Conservation (phyloP, 1,140 invertebrate genomes). For the Neomicropteryx cornuta region DNA sequence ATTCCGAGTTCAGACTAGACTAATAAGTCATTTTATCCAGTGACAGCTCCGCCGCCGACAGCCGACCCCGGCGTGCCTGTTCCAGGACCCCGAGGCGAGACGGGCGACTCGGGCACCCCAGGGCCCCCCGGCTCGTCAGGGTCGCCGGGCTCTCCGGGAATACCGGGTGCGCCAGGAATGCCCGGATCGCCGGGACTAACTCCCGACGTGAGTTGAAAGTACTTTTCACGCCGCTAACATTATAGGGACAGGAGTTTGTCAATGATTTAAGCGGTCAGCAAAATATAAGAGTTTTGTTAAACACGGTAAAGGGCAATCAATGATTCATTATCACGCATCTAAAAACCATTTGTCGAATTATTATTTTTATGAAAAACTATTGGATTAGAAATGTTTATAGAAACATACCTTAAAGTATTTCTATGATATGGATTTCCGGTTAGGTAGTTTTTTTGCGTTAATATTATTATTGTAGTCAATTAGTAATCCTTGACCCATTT, state of each 20-base stretch:
- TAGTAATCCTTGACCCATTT: no score
- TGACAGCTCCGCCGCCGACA: slow-evolving; percentile 16
- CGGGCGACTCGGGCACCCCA: slow-evolving; percentile 41
- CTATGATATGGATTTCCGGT: no score
- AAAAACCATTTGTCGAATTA: no score
- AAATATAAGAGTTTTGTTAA: background rate
- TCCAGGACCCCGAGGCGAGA: slow-evolving; percentile 29
- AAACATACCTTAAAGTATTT: no score
- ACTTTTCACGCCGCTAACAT: background rate
- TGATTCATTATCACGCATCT: no score
- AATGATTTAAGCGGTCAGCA: background rate
- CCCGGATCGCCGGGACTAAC: slow-evolving; percentile 60
- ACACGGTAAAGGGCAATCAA: slow-evolving; percentile 1
- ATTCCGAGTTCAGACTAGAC: slow-evolving; percentile 5
- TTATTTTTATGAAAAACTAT: no score
- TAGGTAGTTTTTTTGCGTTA: no score
- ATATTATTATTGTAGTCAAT: no score
- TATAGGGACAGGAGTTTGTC: background rate
- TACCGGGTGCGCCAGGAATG: slow-evolving; percentile 57
- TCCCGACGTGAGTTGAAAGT: slow-evolving; percentile 52
- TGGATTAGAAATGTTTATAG: no score
- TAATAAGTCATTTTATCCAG: slow-evolving; percentile 14
- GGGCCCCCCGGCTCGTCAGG: slow-evolving; percentile 55
- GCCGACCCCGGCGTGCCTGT: slow-evolving; percentile 21
- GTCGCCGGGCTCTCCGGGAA: slow-evolving; percentile 46